Conservation (phyloP, 2,797 vertebrate genomes). For the Notamacropus eugenii region DNA sequence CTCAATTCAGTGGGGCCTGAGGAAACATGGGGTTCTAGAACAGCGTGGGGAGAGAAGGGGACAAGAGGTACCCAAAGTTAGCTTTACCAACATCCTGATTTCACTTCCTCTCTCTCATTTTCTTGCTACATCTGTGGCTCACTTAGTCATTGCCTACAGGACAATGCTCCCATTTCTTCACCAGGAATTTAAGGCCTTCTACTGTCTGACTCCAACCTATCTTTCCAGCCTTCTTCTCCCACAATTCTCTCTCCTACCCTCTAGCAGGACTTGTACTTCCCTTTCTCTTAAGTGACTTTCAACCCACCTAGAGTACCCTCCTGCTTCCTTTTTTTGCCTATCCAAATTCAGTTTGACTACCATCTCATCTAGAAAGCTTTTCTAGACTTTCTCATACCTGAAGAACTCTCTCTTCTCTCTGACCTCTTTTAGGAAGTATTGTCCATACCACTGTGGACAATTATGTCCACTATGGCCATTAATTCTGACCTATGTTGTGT, state of each 20-base stretch:
- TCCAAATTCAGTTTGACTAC: not conserved
- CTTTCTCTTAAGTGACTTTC: not conserved
- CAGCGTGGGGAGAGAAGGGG: not conserved
- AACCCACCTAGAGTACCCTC: not conserved
- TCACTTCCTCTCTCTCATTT: not conserved
- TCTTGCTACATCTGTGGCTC: not conserved
- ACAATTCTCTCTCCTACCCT: not conserved
- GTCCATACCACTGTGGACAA: not conserved
- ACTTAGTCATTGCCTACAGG: not conserved
- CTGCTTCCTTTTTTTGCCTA: not conserved
- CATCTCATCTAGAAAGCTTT: not conserved
- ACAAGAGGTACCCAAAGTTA: not conserved
- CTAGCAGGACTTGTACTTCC: not conserved
- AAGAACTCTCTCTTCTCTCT: not conserved
- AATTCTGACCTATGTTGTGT: not conserved
- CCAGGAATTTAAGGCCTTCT: not conserved
- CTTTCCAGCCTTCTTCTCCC: not conserved
- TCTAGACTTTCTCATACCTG: not conserved
- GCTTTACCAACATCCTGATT: not conserved
- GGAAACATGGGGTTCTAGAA: not conserved
- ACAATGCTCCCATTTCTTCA: not conserved
- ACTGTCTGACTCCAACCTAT: not conserved
- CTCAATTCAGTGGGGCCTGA: not conserved
- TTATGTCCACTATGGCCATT: not conserved
- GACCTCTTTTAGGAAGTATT: not conserved